A percentile compares a stretch with the other conserved stretches of the same genome.
Evolutionary conservation across 1,140 invertebrate genomes (phyloP).

Genomic region (Bombus ignitus): DNA sequence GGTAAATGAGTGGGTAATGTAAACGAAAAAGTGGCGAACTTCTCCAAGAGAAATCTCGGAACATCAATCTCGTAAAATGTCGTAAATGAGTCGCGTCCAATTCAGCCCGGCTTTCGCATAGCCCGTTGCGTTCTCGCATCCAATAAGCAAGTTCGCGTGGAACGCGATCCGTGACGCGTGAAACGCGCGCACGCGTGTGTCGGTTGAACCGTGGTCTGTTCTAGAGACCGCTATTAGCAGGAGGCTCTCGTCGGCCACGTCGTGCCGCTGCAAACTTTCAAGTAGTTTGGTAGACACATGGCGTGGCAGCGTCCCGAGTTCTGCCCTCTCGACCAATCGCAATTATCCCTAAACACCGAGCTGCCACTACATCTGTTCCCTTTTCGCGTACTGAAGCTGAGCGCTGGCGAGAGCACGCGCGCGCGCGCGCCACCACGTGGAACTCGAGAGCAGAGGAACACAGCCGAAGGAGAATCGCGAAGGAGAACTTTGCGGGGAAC

Average conservation of each 20-base stretch:
- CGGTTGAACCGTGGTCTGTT: neutral
- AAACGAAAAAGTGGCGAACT: neutral
- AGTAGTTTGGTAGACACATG: conserved; percentile 63
- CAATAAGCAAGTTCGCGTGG: conserved; percentile 4
- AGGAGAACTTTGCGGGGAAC: conserved; percentile 51
- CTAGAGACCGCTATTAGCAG: conserved; percentile 44
- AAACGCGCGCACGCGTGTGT: conserved; percentile 13
- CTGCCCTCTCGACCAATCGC: conserved; percentile 59
- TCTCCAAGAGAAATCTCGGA: neutral
- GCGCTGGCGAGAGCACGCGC: neutral
- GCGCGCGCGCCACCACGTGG: neutral
- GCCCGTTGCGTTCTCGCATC: neutral
- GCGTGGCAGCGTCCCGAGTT: conserved; percentile 38
- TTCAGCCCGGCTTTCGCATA: neutral
- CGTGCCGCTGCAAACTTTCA: conserved; percentile 54
- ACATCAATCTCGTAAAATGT: neutral
- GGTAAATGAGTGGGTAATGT: too few relatives aligned
- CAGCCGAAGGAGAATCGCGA: neutral
- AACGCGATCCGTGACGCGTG: conserved; percentile 30
- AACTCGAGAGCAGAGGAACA: conserved; percentile 18
- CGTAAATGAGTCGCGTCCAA: neutral
- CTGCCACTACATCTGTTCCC: conserved; percentile 57
- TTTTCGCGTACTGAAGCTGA: conserved; percentile 32
- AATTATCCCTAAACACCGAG: conserved; percentile 65
- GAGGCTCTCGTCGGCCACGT: conserved; percentile 34